phyloP scores from a whole-genome alignment of 2,888 invertebrate species.

The Thalpophila matura region DNA sequence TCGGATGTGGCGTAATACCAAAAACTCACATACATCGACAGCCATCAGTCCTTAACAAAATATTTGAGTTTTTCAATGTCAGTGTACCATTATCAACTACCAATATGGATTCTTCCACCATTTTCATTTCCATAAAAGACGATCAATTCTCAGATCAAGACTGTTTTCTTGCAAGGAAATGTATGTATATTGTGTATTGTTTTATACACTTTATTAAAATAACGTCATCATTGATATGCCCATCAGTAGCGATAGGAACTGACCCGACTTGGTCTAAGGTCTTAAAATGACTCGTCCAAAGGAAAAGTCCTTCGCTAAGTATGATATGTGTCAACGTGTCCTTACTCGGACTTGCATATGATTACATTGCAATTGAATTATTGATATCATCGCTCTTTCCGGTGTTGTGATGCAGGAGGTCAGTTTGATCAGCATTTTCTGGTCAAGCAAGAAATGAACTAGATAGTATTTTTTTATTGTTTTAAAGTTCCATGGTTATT shows the following conservation, averaged over 20 bases:
- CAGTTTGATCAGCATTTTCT: background rate
- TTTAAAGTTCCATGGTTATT: too few species aligned
- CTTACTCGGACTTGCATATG: conserved; percentile 18
- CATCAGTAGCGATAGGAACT: background rate
- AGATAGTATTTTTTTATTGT: too few species aligned
- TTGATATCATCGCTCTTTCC: conserved; percentile 21
- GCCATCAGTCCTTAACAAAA: background rate
- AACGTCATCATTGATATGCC: conserved; percentile 7
- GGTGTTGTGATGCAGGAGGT: conserved; percentile 14
- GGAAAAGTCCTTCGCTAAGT: conserved; percentile 51
- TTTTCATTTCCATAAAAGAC: background rate
- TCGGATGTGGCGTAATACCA: too few species aligned
- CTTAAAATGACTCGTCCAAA: conserved; percentile 30
- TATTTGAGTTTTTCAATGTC: background rate
- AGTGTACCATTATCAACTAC: background rate
- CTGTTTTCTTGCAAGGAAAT: conserved; percentile 1
- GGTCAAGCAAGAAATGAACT: too few species aligned
- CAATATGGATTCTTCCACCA: background rate
- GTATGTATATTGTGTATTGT: conserved; percentile 21
- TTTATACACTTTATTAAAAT: conserved; percentile 2
- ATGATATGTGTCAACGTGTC: conserved; percentile 18
- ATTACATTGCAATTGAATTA: conserved; percentile 28
- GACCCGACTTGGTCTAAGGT: conserved; percentile 9
- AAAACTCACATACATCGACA: too few species aligned
- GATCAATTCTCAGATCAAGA: conserved; percentile 9